Evolutionary conservation across 2,888 invertebrate species (phyloP).

Genomic region (Achlya flavicornis): DNA sequence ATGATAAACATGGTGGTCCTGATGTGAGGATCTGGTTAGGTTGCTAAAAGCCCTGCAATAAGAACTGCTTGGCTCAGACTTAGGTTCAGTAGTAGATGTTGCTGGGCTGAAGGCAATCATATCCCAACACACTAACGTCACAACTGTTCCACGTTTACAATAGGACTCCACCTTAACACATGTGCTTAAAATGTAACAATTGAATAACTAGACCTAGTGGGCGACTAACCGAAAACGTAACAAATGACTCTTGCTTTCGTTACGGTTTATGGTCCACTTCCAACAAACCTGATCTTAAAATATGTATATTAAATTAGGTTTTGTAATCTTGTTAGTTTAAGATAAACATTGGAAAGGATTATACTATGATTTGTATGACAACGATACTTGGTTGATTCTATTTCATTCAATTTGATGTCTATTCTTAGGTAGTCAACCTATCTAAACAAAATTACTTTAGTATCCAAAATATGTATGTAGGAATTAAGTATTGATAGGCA

Average conservation of each 20-base stretch:
- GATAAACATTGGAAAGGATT: not conserved
- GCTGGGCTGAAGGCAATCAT: not conserved
- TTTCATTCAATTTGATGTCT: not conserved
- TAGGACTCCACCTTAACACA: slow-evolving; percentile 27
- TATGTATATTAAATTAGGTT: slow-evolving; percentile 21
- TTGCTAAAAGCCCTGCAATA: no score
- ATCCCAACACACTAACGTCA: not conserved
- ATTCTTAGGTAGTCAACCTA: no score
- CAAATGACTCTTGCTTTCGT: slow-evolving; percentile 48
- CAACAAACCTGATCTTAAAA: slow-evolving; percentile 11
- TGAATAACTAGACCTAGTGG: slow-evolving; percentile 51
- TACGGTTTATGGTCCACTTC: slow-evolving; percentile 23
- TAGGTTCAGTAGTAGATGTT: no score
- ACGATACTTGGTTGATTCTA: not conserved
- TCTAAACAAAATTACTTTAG: no score
- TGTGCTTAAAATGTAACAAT: slow-evolving; percentile 52
- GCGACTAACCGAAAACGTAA: slow-evolving; percentile 48
- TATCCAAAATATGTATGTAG: not conserved
- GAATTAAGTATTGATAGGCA: no score
- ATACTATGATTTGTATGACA: not conserved
- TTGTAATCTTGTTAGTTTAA: not conserved
- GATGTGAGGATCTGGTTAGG: no score
- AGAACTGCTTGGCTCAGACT: no score
- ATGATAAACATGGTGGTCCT: no score
- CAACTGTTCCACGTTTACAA: slow-evolving; percentile 18